phyloP scores from a whole-genome alignment of 2,113 vertebrate genomes.

The Suncus etruscus region DNA sequence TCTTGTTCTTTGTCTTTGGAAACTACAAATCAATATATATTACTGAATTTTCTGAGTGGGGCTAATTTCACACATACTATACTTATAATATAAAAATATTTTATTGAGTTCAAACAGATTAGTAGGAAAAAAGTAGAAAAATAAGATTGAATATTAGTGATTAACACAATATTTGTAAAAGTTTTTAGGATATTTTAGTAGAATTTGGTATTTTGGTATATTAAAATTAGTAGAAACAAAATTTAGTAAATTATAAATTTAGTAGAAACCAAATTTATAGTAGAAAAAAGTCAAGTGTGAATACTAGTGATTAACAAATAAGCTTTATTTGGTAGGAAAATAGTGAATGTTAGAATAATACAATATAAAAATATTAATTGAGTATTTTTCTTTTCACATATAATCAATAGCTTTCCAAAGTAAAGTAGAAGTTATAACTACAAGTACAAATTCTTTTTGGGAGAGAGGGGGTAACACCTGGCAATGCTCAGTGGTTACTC shows the following conservation, averaged over 20 bases:
- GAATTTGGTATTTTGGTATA: no score
- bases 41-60: not conserved
- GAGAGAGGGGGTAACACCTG: no score
- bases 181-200: no score
- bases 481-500: no score
- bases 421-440: slow-evolving; percentile 68
- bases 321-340: not conserved
- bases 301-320: not conserved
- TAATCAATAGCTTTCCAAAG: slow-evolving; percentile 27
- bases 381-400: slow-evolving; percentile 54
- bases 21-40: not conserved
- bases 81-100: not conserved
- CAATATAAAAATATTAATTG: slow-evolving; percentile 80
- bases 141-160: not conserved
- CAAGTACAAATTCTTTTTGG: slow-evolving; percentile 56
- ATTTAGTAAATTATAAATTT: not conserved
- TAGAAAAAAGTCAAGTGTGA: not conserved
- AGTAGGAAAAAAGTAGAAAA: not conserved
- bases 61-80: not conserved
- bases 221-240: no score
- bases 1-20: no score
- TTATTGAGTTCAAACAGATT: not conserved
- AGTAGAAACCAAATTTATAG: not conserved
- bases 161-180: not conserved
- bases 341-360: not conserved